Evolutionary conservation across 2,113 vertebrate genomes (phyloP).

Genomic region (Ailuropoda melanoleuca): DNA sequence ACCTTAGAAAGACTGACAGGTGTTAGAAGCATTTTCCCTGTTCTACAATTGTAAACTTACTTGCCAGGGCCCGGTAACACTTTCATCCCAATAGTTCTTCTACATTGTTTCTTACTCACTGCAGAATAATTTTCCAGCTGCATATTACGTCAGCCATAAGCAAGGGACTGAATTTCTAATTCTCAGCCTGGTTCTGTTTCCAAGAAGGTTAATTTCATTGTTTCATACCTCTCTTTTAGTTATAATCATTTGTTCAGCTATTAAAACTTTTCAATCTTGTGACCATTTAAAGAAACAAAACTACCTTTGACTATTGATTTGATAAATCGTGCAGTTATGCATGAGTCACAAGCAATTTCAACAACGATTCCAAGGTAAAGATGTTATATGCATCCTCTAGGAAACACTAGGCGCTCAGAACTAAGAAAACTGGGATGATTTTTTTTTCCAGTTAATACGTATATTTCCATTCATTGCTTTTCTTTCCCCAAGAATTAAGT

Average conservation of each 20-base stretch:
- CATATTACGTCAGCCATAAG: background rate
- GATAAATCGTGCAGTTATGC: background rate
- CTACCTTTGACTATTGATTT: background rate
- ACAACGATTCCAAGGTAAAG: background rate
- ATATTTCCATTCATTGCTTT: background rate
- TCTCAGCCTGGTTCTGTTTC: background rate
- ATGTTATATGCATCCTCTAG: background rate
- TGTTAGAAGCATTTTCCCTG: background rate
- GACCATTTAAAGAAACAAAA: background rate
- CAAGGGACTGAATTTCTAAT: background rate
- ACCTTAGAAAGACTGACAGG: background rate
- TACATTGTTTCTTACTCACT: background rate
- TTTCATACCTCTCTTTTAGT: background rate
- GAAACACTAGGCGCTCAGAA: background rate
- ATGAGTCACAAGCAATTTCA: background rate
- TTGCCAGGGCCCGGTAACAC: background rate
- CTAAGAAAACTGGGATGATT: background rate
- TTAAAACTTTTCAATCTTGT: background rate
- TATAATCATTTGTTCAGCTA: background rate
- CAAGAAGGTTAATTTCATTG: background rate
- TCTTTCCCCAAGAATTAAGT: background rate
- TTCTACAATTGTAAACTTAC: background rate
- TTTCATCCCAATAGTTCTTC: background rate
- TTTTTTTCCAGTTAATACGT: background rate
- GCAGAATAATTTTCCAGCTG: background rate